phyloP scores from a whole-genome alignment of 2,888 invertebrate species.

The Tridacna gigas region DNA sequence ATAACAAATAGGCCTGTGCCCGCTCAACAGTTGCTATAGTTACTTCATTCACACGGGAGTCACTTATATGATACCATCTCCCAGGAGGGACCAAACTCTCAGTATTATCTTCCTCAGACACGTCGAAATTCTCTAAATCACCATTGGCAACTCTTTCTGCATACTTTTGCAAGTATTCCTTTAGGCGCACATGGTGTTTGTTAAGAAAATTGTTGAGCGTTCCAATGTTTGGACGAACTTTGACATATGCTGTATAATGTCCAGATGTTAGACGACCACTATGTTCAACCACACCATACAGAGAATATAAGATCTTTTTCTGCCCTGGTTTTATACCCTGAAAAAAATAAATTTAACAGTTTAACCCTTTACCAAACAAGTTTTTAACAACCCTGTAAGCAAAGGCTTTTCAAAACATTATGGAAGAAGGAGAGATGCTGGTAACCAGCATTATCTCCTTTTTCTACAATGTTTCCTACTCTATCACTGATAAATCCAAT shows the following conservation, averaged over 20 bases:
- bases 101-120: conserved; percentile 66
- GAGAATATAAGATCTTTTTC: conserved; percentile 91
- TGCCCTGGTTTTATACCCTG: conserved; percentile 86
- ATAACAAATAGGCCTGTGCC: conserved; percentile 97
- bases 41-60: conserved; percentile 93
- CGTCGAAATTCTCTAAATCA: conserved; percentile 53
- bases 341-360: conserved; percentile 29
- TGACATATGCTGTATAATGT: conserved; percentile 97
- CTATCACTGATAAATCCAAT: too few species aligned
- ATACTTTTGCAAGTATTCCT: conserved; percentile 73
- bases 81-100: conserved; percentile 86
- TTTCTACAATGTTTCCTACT: too few species aligned
- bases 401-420: too few species aligned
- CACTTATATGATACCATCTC: conserved; percentile 97
- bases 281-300: conserved; percentile 98
- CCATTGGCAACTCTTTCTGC: conserved; percentile 60
- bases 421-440: too few species aligned
- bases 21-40: conserved; percentile 91
- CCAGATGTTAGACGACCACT: conserved; percentile 95
- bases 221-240: conserved; percentile 87
- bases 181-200: conserved; percentile 63
- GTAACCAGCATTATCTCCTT: too few species aligned
- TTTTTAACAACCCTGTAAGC: too few species aligned
- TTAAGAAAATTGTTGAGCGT: conserved; percentile 75
- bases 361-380: too few species aligned